Evolutionary conservation across 2,113 vertebrate species (phyloP), one percentile per base, ranked within the genome.

Genomic region (Ctenodactylus gundi): DNA sequence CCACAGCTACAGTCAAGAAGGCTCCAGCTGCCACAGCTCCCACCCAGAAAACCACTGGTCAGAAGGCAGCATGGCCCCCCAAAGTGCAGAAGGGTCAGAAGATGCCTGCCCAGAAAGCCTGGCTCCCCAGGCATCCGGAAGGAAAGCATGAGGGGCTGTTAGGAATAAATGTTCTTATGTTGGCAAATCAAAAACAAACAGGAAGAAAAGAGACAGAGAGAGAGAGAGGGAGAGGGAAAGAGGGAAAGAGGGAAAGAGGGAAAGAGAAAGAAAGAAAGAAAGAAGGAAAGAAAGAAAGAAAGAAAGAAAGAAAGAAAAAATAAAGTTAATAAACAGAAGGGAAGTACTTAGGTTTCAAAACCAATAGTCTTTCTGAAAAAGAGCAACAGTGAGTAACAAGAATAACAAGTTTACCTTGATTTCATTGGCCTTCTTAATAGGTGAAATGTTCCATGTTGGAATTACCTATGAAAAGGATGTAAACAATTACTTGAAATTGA

Each of bases 361-460:
- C 14, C 68, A 29, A 64, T 72, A 81, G 23, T 57, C 58, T 82
- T 96, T 92, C 36, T 88, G 68, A 0, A 81, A 84, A 95, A 81
- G 34, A 86, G 57, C 0, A 88, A 86, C 39, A 97, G 90, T 85
- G 84, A 75, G n/a, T n/a, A n/a, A n/a, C n/a, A n/a, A 70, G 14
- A 7, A 75, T 17, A 49, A 34, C 58, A 92, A 90, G 11, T 96
- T 98, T 82, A 99, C 99, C 98, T 99, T 98, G 68, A 97, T 67
- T 65, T 99, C 98, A 8, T 96, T 98, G 36, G 98, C 98, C 96
- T 99, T 99, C 98, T 99, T 99, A 96, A 99, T 99, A 25, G 99
- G 99, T 60, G 99, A 99, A 94, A 99, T 99, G 97, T 99, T 99
- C 99, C 99, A 99, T 0, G 99, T 98, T 21, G 99, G 99, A 94